A percentile compares a stretch with the other conserved stretches of the same genome.
These are phyloP conservation scores for Cryptus armator DNA, from an alignment of 2,888 invertebrate species.

Conservation along the genomic window DNA sequence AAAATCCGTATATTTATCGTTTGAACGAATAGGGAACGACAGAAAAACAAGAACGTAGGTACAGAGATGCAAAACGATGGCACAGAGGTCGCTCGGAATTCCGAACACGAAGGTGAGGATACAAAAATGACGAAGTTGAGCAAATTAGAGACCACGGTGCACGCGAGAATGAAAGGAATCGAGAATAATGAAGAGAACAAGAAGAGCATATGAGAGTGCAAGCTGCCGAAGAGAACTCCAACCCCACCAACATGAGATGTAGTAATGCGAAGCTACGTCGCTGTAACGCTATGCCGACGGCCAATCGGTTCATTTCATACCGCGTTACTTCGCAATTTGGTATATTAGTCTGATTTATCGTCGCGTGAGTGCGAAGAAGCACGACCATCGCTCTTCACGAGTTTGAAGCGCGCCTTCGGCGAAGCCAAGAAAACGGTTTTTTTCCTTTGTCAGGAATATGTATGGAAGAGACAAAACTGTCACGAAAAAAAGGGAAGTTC, in stretches of 20 bases:
- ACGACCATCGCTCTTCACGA: neutral
- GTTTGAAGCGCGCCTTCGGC: constrained; percentile 35
- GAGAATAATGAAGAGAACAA: too few relatives aligned
- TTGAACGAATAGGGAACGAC: constrained; percentile 31
- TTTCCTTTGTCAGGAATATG: neutral
- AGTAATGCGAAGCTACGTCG: constrained; percentile 60
- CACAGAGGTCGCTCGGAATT: constrained; percentile 4
- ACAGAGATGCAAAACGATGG: constrained; percentile 1
- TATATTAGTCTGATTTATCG: constrained; percentile 78
- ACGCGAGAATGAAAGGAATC: too few relatives aligned
- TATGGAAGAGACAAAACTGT: constrained; percentile 26
- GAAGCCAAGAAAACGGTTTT: too few relatives aligned
- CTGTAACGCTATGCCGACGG: constrained; percentile 54
- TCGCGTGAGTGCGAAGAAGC: neutral
- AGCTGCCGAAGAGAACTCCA: neutral
- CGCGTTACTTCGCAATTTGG: constrained; percentile 74
- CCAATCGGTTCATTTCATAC: constrained; percentile 79
- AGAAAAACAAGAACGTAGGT: neutral
- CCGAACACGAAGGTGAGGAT: too few relatives aligned
- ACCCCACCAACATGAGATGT: constrained; percentile 68
- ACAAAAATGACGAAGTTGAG: neutral
- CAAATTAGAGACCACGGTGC: neutral
- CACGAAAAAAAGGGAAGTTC: constrained; percentile 2
- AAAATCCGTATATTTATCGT: constrained; percentile 54
- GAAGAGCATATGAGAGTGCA: neutral